Evolutionary conservation across 1,140 invertebrate species (phyloP).

Genomic region (Spodoptera frugiperda): DNA sequence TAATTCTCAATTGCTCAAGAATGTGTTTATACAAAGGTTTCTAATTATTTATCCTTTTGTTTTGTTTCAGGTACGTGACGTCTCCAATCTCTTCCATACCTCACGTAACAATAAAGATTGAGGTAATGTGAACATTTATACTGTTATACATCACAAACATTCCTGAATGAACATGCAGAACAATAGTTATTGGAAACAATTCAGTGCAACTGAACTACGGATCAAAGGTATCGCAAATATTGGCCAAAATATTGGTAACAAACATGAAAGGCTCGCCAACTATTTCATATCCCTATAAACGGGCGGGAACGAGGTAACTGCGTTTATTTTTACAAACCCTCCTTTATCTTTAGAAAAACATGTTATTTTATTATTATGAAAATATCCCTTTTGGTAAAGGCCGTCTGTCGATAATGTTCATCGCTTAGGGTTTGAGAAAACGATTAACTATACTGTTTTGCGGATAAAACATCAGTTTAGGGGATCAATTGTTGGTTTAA

Average conservation of each 20-base stretch:
- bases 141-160: not conserved
- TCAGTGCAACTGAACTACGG: not conserved
- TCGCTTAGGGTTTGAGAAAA: slow-evolving; percentile 21
- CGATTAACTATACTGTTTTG: slow-evolving; percentile 9
- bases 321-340: slow-evolving; percentile 26
- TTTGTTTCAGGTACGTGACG: slow-evolving; percentile 22
- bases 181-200: slow-evolving; percentile 7
- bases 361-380: slow-evolving; percentile 33
- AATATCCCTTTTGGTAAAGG: slow-evolving; percentile 15
- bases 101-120: too few relatives aligned
- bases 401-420: slow-evolving; percentile 14
- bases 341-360: slow-evolving; percentile 29
- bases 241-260: slow-evolving; percentile 8
- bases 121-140: too few relatives aligned
- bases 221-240: slow-evolving; percentile 34
- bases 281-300: not conserved
- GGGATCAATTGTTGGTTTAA: slow-evolving; percentile 4
- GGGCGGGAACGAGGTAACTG: slow-evolving; percentile 16
- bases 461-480: slow-evolving; percentile 1
- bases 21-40: not conserved
- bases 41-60: not conserved
- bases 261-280: slow-evolving; percentile 10
- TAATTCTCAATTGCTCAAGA: too few relatives aligned
- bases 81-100: not conserved
- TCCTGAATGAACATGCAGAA: slow-evolving; percentile 25